Base-by-base conservation (phyloP, 2,113 vertebrate species). In the Kobus ellipsiprymnus region DNA sequence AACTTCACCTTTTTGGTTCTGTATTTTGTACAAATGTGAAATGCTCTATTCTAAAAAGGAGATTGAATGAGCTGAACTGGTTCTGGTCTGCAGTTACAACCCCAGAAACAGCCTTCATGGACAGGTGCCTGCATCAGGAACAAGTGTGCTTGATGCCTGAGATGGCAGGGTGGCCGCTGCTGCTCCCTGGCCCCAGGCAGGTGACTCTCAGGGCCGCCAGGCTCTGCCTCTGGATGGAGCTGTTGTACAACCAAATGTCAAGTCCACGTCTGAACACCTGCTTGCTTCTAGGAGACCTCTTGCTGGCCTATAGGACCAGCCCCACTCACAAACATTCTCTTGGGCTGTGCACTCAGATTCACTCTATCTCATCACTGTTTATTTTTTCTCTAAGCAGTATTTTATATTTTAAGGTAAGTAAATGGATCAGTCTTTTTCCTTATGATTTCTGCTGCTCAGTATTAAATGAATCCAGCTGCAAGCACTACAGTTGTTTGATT, bases 151-250 rank as follows among this genome's bases (percentile, higher is more conserved):
- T 14, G n/a, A 25, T 4, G 4, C 52, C 52, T 8, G 27, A 10
- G 5, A 0, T 23, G 7, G 7, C 10, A 5, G 2, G 55, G 17
- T 15, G 21, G 29, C 85, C 2, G 0, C 46, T 50, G 77, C 14
- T 29, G 46, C 15, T 3, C 14, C 77, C 77, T 30, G 46, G 15
- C 15, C 16, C 29, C 30, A 21, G 48, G 17, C 78, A 50, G 16
- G 10, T 52, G 48, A 21, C 48, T 74, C 46, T n/a, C 50, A 36
- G 80, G 1, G 50, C 9, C 2, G 50, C 90, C 96, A 91, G n/a
- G 80, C 83, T 92, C 94, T 94, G 44, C 88, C 48, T 98, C 94
- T 97, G 98, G 98, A 97, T 98, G 97, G 97, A 98, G 98, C 98
- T 98, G 91, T 98, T 98, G 97, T 48, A 93, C 98, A 96, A 48